Evolutionary conservation across 2,113 vertebrate genomes (phyloP), one percentile per base, ranked within the genome.

Genomic region (Caloenas nicobarica): DNA sequence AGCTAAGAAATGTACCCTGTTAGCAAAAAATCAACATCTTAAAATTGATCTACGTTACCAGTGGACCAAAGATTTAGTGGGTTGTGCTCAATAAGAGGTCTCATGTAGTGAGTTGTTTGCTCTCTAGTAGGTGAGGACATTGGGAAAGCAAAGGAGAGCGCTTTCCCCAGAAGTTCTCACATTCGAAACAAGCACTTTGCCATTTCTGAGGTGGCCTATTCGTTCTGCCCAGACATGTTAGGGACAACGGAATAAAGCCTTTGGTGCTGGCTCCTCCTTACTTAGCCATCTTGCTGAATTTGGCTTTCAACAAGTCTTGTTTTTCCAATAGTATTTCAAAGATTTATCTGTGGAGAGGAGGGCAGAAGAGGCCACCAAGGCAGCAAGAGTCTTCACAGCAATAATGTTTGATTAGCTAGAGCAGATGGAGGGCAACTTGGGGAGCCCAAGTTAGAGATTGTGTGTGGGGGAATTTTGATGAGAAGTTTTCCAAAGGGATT

Each of bases 91-190:
- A 19, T 74, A 71, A 31, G 51, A 78, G 14, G 8, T 64, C 16
- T 88, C 16, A 40, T 28, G 14, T 25, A 56, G 51, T 46, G 34
- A 81, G 15, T 60, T 24, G 8, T 85, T 91, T 62, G 28, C 28
- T 54, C 6, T 79, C 19, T 69, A 36, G 44, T 13, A 29, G 22
- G 3, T 38, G 29, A 89, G 23, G 31, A 73, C 50, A 56, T 73
- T 36, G 2, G 1, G 26, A 86, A 93, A 88, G 18, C 51, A 51
- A 73, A 56, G 0, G 0, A 42, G 10, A 56, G 31, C 3, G 3
- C 57, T 76, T 69, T 79, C 31, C 77, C 14, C 42, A 51, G 10
- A 18, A 79, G 22, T 68, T 84, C 44, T 81, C 44, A 57, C 19
- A 38, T 89, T 85, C 29, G 31, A n/a, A 89, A 1, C 16, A 48